Evolutionary conservation across 2,797 vertebrate species (phyloP).

Genomic region (Poecilia gillii): DNA sequence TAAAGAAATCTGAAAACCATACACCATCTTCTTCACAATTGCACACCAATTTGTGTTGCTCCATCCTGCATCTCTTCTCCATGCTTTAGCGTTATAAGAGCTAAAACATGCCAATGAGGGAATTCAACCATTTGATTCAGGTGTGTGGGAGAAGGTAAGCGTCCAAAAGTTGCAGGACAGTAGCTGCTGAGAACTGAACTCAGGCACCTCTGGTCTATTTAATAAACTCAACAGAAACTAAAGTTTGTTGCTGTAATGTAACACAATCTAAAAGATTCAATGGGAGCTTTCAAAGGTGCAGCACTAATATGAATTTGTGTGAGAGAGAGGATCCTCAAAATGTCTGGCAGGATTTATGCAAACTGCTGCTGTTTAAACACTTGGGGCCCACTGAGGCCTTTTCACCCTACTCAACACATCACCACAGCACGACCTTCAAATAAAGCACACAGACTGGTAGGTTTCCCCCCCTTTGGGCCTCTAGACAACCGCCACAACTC

Average conservation of each 20-base stretch:
- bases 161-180: not conserved
- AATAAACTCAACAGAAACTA: not conserved
- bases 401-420: slow-evolving; percentile 75
- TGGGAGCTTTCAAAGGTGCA: not conserved
- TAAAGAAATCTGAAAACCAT: not conserved
- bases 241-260: not conserved
- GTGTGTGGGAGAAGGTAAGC: not conserved
- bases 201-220: not conserved
- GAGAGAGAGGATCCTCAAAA: slow-evolving; percentile 36
- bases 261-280: not conserved
- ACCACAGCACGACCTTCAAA: slow-evolving; percentile 75
- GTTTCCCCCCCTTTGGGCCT: slow-evolving; percentile 50
- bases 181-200: not conserved
- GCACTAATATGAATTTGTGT: slow-evolving; percentile 19
- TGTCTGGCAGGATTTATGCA: slow-evolving; percentile 70
- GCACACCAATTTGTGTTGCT: not conserved
- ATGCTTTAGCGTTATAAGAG: not conserved
- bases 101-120: not conserved
- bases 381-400: slow-evolving; percentile 58
- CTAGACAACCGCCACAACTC: slow-evolving; percentile 48
- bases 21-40: not conserved
- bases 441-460: slow-evolving; percentile 63
- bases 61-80: not conserved
- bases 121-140: not conserved
- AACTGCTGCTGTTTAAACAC: slow-evolving; percentile 77